These are phyloP conservation scores for Nomada goodeniana DNA, from an alignment of 2,888 invertebrate genomes.

Conservation along the genomic window DNA sequence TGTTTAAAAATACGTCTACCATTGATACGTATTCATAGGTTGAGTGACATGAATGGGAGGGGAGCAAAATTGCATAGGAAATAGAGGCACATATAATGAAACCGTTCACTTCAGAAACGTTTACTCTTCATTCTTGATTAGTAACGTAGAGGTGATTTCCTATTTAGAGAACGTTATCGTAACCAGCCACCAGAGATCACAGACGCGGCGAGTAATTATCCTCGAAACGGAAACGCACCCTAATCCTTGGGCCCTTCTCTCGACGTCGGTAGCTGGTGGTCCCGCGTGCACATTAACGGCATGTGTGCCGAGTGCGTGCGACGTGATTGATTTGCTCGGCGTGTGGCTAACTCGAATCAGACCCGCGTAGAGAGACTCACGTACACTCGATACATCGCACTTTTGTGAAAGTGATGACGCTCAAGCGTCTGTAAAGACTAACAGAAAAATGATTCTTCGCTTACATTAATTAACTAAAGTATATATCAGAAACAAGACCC, in stretches of 20 bases:
- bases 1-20: background rate
- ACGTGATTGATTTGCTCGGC: slow-evolving; percentile 82
- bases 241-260: slow-evolving; percentile 71
- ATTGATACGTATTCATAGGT: background rate
- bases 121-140: slow-evolving; percentile 35
- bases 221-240: slow-evolving; percentile 76
- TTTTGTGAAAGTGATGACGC: too few relatives aligned
- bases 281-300: slow-evolving; percentile 81
- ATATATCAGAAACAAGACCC: too few relatives aligned
- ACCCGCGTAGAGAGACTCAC: slow-evolving; percentile 37
- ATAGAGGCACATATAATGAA: slow-evolving; percentile 1
- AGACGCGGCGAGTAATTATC: slow-evolving; percentile 72
- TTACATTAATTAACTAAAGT: too few relatives aligned
- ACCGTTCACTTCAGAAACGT: slow-evolving; percentile 14
- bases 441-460: too few relatives aligned
- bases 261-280: slow-evolving; percentile 68
- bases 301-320: slow-evolving; percentile 81
- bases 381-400: too few relatives aligned
- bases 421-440: too few relatives aligned
- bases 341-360: slow-evolving; percentile 76
- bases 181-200: slow-evolving; percentile 26
- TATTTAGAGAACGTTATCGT: slow-evolving; percentile 34
- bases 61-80: slow-evolving; percentile 6
- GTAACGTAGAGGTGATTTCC: slow-evolving; percentile 12
- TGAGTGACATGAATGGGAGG: background rate